Evolutionary conservation across 2,113 vertebrate species (phyloP), one percentile per base, ranked within the genome.

Genomic region (Natator depressus): DNA sequence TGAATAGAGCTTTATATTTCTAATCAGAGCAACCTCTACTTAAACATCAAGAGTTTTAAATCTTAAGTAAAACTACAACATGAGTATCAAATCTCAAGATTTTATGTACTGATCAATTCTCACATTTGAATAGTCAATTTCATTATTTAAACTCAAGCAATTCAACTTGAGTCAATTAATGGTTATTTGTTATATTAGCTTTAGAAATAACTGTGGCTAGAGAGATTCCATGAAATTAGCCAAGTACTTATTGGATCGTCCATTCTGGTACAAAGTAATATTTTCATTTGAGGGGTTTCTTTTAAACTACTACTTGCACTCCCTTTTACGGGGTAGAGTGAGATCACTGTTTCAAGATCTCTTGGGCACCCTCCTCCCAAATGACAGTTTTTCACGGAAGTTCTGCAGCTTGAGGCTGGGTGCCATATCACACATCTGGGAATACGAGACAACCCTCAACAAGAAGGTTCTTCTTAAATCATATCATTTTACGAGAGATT

Each of bases 131-230:
- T 42, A 91, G 27, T 55, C 27, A 89, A 94, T 82, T 81, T 92
- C 93, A 94, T 89, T 95, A 59, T 87, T 93, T 89, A 87, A 90
- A 91, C 25, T 29, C 53, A 86, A 88, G 27, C 65, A 75, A n/a
- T 29, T 94, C 22, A 89, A 82, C 76, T 84, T 94, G 88, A 79
- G 42, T 90, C 91, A 96, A 75, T 95, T 89, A 93, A 91, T 93
- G 82, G 65, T 85, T 95, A 89, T 87, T 87, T 87, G 25, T 59
- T 35, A n/a, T 25, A 85, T 46, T n/a, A 89, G 53, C 91, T 95
- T 10, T 54, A 20, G 27, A 86, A 89, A n/a, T 78, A 80, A 89
- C 22, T 25, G 50, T 51, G 0, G 86, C 17, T 65, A 19, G 29
- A 31, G 69, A 31, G 31, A 75, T 35, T 38, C 17, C 42, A 92